Evolutionary conservation across 2,113 vertebrate species (phyloP).

Genomic region (Columba janthina): DNA sequence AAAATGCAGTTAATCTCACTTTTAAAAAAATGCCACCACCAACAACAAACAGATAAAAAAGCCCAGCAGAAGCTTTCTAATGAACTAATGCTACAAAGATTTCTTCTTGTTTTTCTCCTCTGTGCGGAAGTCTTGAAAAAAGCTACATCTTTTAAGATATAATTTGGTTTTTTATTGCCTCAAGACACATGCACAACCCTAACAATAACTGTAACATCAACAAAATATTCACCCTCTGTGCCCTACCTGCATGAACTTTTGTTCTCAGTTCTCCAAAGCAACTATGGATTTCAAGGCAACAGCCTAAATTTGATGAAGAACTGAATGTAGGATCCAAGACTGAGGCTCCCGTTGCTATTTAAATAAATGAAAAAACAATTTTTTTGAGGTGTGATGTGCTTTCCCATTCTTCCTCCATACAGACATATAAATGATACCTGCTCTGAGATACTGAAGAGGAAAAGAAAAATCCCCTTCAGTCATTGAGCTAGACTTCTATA

Average conservation of each 20-base stretch:
- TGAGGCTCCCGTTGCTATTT: not conserved
- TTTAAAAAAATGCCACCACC: not conserved
- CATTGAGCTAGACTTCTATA: not conserved
- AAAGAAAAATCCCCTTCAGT: not conserved
- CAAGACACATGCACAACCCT: not conserved
- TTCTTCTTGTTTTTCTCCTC: not conserved
- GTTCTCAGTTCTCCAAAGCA: not conserved
- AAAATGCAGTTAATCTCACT: not conserved
- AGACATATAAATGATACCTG: not conserved
- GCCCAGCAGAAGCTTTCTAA: not conserved
- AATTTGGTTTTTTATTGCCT: not conserved
- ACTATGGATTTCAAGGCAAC: not conserved
- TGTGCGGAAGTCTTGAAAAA: not conserved
- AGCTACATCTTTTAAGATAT: too few species aligned
- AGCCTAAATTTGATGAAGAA: not conserved
- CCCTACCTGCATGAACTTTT: accelerated
- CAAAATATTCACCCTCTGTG: not conserved
- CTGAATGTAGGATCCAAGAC: not conserved
- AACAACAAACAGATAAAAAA: not conserved
- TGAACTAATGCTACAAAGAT: not conserved
- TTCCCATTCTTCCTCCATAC: not conserved
- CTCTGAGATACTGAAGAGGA: not conserved
- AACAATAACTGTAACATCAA: not conserved
- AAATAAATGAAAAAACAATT: not conserved
- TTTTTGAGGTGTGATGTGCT: not conserved